phyloP scores from a whole-genome alignment of 1,140 invertebrate species.

The Drosophila kohkoa region DNA sequence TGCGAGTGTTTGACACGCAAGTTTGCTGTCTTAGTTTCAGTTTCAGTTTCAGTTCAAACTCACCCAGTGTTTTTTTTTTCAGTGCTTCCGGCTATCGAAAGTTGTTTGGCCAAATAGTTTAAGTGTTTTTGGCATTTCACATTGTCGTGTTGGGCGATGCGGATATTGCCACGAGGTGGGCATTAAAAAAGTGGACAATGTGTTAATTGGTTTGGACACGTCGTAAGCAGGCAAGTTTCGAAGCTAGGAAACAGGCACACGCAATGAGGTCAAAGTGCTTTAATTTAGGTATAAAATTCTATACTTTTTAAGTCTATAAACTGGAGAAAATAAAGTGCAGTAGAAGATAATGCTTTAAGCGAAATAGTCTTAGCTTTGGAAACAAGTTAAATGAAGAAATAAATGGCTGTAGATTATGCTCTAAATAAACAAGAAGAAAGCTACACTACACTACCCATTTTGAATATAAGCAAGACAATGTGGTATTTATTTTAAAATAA shows the following conservation, averaged over 20 bases:
- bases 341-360: no score
- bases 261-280: constrained; percentile 20
- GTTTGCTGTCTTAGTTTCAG: constrained; percentile 22
- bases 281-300: no score
- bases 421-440: no score
- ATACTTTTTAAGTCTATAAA: neutral
- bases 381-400: no score
- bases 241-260: neutral
- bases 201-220: constrained; percentile 77
- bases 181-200: constrained; percentile 78
- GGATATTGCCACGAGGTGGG: constrained; percentile 1
- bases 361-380: no score
- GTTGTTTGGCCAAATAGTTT: constrained; percentile 55
- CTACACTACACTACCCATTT: no score
- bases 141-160: neutral
- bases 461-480: no score
- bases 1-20: constrained; percentile 75
- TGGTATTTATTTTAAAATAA: no score
- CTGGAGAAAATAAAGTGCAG: no score
- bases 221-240: constrained; percentile 41
- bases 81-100: constrained; percentile 10
- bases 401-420: no score
- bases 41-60: constrained; percentile 3
- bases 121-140: constrained; percentile 73
- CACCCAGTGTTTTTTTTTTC: neutral